These are phyloP conservation scores for Cordilura impudica DNA, from an alignment of 2,888 invertebrate species.

Conservation along the genomic window DNA sequence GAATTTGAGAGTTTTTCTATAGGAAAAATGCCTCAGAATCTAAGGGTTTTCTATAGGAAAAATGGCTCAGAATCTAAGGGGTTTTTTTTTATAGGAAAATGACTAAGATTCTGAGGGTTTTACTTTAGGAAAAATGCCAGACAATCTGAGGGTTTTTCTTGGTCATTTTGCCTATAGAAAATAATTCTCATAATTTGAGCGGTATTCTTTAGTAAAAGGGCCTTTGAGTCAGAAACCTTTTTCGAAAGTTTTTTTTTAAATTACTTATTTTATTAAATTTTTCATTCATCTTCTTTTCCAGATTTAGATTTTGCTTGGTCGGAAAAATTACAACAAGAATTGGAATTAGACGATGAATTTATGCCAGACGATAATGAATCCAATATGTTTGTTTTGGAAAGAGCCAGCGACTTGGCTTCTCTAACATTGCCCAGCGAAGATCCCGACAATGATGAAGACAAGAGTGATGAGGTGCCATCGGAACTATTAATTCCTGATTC, in stretches of 20 bases:
- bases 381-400: slow-evolving; percentile 73
- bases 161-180: background rate
- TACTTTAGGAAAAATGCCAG: background rate
- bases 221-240: too few species aligned
- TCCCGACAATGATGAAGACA: slow-evolving; percentile 68
- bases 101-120: too few species aligned
- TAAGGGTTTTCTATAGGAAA: too few species aligned
- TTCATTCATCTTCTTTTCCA: slow-evolving; percentile 18
- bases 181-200: too few species aligned
- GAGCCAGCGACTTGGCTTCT: slow-evolving; percentile 75
- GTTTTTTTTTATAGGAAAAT: too few species aligned
- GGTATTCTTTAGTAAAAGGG: too few species aligned
- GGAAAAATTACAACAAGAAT: slow-evolving; percentile 69
- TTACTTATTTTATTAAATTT: background rate
- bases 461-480: slow-evolving; percentile 76
- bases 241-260: background rate
- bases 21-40: too few species aligned
- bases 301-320: slow-evolving; percentile 69
- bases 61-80: too few species aligned
- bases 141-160: too few species aligned
- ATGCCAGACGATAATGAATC: slow-evolving; percentile 75
- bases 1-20: too few species aligned
- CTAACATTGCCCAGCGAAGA: slow-evolving; percentile 68
- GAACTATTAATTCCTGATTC: slow-evolving; percentile 76
- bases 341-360: slow-evolving; percentile 74